Evolutionary conservation across 2,113 vertebrate species (phyloP), one percentile per base, ranked within the genome.

Genomic region (Hydrolagus affinis): DNA sequence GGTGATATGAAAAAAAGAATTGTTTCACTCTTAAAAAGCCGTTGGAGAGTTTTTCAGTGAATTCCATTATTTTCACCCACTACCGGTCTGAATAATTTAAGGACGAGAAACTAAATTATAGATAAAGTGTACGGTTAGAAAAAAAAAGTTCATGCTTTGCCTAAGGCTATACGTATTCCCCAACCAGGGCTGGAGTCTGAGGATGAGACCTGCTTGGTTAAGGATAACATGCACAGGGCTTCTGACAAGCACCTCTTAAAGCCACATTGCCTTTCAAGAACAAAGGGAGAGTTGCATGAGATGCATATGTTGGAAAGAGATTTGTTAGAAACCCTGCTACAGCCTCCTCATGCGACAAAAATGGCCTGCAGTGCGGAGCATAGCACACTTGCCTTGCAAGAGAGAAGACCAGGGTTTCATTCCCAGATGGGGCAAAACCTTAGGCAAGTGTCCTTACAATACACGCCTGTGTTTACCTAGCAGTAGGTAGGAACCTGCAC

Each of bases 31-130:
- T 94, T 94, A 95, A 94, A 92, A 93, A 93, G 91, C 93, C 94
- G 94, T 94, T 95, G 91, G 92, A 91, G 96, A 95, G 94, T 96
- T 44, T 44, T 96, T 96, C 95, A 94, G 95, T 94, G 94, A 97
- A 97, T 94, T 97, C 96, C 95, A 98, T 98, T 98, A 98, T 98
- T 98, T 98, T 94, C 94, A 91, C 91, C 93, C 93, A 95, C 96
- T 98, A 96, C 98, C 98, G 97, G 96, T 94, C 94, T 99, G 96
- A 99, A 98, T 98, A 98, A 99, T 98, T 98, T 95, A 98, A 95
- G 91, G 44, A 92, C 95, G 94, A 95, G 95, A 92, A 92, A 92
- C 94, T 98, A 96, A 98, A 98, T 98, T 97, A 99, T 99, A 96
- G 95, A 98, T 98, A 96, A 96, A 97, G 96, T 98, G 96, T 97